phyloP scores from a whole-genome alignment of 1,140 invertebrate genomes.

The Kradibia gibbosae region DNA sequence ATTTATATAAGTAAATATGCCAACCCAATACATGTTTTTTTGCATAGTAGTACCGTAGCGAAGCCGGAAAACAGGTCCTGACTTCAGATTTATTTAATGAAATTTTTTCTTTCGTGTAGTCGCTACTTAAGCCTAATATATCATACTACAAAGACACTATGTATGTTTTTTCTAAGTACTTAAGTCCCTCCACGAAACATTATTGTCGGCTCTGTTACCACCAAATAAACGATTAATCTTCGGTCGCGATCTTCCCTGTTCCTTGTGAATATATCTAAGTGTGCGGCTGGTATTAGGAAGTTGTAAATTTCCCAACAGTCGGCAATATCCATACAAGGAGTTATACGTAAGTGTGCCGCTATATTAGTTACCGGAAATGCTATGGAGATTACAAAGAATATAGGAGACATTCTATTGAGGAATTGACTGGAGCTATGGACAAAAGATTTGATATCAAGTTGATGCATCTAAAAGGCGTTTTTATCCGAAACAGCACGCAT shows the following conservation, averaged over 20 bases:
- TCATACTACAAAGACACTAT: neutral
- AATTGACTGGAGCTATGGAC: neutral
- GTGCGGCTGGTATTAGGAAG: slow-evolving; percentile 37
- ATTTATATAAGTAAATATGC: neutral
- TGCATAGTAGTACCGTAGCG: neutral
- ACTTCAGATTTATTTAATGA: slow-evolving; percentile 24
- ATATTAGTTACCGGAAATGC: slow-evolving; percentile 41
- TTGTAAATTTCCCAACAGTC: slow-evolving; percentile 31
- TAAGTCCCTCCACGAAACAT: slow-evolving; percentile 8
- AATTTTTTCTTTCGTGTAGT: neutral
- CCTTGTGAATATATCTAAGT: slow-evolving; percentile 36
- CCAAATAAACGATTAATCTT: slow-evolving; percentile 44
- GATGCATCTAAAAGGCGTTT: slow-evolving; percentile 10
- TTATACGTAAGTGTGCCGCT: slow-evolving; percentile 5
- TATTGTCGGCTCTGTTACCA: neutral
- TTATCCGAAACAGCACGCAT: neutral
- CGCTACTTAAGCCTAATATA: slow-evolving; percentile 25
- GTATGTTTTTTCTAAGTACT: neutral
- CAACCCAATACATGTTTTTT: neutral
- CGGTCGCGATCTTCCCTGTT: slow-evolving; percentile 24
- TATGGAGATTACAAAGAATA: slow-evolving; percentile 16
- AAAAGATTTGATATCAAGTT: slow-evolving; percentile 3
- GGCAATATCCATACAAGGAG: slow-evolving; percentile 30
- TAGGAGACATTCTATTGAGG: neutral
- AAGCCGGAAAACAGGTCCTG: neutral